Evolutionary conservation across 2,888 invertebrate species (phyloP).

Genomic region (Drosophila kokeensis): DNA sequence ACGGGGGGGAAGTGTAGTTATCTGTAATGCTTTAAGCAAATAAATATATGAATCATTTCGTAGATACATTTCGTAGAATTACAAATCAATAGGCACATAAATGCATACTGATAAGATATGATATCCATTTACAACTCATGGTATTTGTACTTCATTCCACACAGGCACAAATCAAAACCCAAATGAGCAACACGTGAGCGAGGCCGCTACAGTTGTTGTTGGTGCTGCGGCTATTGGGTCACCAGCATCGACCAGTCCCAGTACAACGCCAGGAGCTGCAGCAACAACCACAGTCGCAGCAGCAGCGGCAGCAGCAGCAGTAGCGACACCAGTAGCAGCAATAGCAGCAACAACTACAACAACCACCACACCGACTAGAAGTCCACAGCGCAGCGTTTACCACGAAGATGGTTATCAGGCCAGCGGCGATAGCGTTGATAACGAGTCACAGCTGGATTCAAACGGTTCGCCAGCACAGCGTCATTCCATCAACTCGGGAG

Average conservation of each 20-base stretch:
- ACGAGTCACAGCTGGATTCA: constrained; percentile 51
- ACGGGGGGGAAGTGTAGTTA: not conserved
- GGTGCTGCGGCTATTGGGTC: constrained; percentile 48
- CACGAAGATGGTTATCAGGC: constrained; percentile 74
- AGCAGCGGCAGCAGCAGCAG: constrained; percentile 18
- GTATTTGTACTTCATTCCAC: constrained; percentile 7
- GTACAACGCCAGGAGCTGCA: constrained; percentile 22
- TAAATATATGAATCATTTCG: constrained; percentile 55
- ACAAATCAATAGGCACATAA: not conserved
- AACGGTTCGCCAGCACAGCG: constrained; percentile 68
- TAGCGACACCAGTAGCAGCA: constrained; percentile 18
- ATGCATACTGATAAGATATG: constrained; percentile 37
- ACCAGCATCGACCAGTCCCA: constrained; percentile 36
- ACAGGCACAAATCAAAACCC: constrained; percentile 79
- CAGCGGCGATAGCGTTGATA: constrained; percentile 56
- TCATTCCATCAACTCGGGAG: constrained; percentile 78
- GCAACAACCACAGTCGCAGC: constrained; percentile 17
- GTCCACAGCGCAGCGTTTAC: constrained; percentile 73
- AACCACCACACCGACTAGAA: constrained; percentile 65
- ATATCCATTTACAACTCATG: constrained; percentile 32
- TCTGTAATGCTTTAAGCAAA: constrained; percentile 5
- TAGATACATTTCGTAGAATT: constrained; percentile 22
- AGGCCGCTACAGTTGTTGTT: constrained; percentile 53
- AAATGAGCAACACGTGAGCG: constrained; percentile 76
- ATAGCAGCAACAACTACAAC: constrained; percentile 13